Conservation (phyloP, 2,888 invertebrate genomes). For the Gryllus longicercus region DNA sequence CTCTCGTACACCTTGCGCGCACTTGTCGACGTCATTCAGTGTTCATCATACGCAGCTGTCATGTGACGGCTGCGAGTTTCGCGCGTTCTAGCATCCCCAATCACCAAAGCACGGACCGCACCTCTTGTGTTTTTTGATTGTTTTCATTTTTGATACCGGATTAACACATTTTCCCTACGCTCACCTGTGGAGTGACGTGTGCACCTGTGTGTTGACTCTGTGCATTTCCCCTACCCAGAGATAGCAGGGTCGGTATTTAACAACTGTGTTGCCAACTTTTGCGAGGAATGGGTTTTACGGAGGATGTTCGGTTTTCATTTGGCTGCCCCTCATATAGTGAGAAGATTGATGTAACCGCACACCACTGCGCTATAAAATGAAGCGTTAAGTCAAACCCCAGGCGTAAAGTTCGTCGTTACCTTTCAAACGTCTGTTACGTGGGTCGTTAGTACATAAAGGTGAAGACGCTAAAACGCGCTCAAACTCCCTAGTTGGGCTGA, state of each 20-base stretch:
- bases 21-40: background rate
- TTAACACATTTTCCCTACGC: background rate
- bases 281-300: background rate
- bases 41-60: background rate
- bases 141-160: background rate
- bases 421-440: too few species aligned
- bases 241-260: background rate
- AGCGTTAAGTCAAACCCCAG: too few species aligned
- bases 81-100: background rate
- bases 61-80: background rate
- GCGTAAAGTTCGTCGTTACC: too few species aligned
- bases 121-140: background rate
- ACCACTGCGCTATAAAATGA: too few species aligned
- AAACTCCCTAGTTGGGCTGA: too few species aligned
- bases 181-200: background rate
- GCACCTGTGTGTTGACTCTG: background rate
- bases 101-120: background rate
- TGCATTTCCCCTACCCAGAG: background rate
- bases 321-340: background rate
- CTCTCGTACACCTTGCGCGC: background rate
- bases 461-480: too few species aligned
- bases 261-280: constrained; percentile 11
- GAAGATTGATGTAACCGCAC: background rate
- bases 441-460: too few species aligned
- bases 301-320: constrained; percentile 4